phyloP scores from a whole-genome alignment of 2,797 vertebrate species.

The Mionectes olivaceus region DNA sequence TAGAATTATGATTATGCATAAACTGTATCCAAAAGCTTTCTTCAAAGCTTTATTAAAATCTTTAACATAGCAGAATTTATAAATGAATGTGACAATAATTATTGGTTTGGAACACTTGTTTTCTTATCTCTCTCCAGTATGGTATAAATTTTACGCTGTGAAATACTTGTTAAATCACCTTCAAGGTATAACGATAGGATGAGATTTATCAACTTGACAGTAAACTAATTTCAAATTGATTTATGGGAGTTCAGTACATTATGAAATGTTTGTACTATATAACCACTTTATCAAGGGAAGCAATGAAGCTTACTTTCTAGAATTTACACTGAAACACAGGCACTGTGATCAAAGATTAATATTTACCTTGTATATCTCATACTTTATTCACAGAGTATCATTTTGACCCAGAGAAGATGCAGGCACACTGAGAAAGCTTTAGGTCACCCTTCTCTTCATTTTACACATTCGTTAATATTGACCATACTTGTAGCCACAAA shows the following conservation, averaged over 20 bases:
- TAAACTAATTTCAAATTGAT: conserved; percentile 57
- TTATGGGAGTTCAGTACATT: neutral
- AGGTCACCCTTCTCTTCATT: neutral
- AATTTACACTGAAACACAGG: neutral
- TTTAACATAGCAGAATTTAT: neutral
- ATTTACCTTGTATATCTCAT: neutral
- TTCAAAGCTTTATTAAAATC: neutral
- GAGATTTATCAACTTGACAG: conserved; percentile 36
- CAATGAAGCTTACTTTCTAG: neutral
- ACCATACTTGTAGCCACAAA: neutral
- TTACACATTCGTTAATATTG: neutral
- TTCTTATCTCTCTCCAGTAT: neutral
- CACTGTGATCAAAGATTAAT: neutral
- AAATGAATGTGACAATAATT: conserved; percentile 25
- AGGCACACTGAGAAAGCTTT: neutral
- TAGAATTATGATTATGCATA: neutral
- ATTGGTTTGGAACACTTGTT: neutral
- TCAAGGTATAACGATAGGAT: conserved; percentile 10
- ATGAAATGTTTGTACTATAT: neutral
- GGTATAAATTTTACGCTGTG: neutral
- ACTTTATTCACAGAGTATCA: neutral
- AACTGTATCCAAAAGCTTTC: neutral
- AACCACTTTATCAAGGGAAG: conserved; percentile 14
- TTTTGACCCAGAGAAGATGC: neutral
- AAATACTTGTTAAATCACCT: conserved; percentile 36